phyloP scores from a whole-genome alignment of 2,113 vertebrate genomes.

The Fukomys damarensis region DNA sequence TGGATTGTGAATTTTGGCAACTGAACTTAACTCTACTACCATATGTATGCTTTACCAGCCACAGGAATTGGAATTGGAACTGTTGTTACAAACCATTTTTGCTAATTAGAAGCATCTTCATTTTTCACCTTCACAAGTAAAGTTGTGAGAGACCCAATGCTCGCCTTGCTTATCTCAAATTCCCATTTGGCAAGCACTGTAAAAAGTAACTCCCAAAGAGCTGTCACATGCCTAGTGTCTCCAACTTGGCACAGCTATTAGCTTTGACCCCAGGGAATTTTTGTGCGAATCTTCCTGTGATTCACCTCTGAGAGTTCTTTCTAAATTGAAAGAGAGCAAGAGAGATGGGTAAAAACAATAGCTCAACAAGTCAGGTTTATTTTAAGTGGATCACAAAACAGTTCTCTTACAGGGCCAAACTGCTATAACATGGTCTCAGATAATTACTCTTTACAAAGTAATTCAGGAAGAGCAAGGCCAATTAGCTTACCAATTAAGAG shows the following conservation, averaged over 20 bases:
- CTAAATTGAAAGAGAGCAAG: conserved; percentile 83
- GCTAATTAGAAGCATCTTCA: conserved; percentile 87
- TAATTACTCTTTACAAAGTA: conserved; percentile 82
- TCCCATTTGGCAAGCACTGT: conserved; percentile 80
- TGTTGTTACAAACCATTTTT: conserved; percentile 81
- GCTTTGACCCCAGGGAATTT: conserved; percentile 86
- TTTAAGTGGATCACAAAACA: conserved; percentile 79
- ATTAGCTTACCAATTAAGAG: conserved; percentile 83
- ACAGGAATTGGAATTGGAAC: conserved; percentile 80
- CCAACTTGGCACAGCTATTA: conserved; percentile 85
- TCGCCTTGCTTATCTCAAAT: conserved; percentile 78
- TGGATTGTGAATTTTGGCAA: conserved; percentile 80
- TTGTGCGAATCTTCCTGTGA: conserved; percentile 79
- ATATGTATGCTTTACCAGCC: conserved; percentile 80
- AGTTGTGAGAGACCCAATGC: conserved; percentile 78
- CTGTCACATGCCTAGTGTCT: conserved; percentile 77
- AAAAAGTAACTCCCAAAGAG: conserved; percentile 75
- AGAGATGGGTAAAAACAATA: conserved; percentile 71
- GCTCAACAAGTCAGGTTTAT: conserved; percentile 81
- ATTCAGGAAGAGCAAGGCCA: conserved; percentile 81
- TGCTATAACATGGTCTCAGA: conserved; percentile 80
- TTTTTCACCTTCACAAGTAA: conserved; percentile 86
- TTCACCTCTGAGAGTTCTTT: conserved; percentile 81
- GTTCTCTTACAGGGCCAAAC: conserved; percentile 74
- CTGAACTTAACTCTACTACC: conserved; percentile 56